These are phyloP conservation scores for Lissonota sp. DNA, from an alignment of 2,888 invertebrate genomes.

Conservation along the genomic window DNA sequence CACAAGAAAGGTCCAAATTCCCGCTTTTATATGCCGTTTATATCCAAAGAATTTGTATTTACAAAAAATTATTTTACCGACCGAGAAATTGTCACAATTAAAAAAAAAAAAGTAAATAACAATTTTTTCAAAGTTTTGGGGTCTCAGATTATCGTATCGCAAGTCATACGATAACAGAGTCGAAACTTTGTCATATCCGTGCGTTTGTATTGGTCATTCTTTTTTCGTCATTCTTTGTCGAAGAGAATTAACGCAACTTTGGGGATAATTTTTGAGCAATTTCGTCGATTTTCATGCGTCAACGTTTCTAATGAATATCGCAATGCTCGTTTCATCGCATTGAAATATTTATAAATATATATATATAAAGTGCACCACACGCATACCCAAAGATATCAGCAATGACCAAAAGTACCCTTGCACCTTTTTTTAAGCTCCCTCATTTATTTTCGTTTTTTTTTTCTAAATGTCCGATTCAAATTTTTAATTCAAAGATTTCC, in stretches of 20 bases:
- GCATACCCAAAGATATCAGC: constrained; percentile 60
- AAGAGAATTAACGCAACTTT: constrained; percentile 15
- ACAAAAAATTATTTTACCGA: constrained; percentile 5
- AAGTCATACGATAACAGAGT: constrained; percentile 60
- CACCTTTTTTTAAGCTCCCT: constrained; percentile 10
- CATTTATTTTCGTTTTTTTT: background rate
- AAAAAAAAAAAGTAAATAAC: constrained; percentile 6
- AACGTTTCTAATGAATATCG: background rate
- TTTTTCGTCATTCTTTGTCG: constrained; percentile 31
- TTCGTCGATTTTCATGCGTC: constrained; percentile 16
- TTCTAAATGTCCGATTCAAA: background rate
- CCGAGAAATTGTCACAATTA: background rate
- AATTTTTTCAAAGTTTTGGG: constrained; percentile 32
- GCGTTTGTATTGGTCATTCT: background rate
- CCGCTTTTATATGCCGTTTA: no score
- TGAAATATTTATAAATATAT: constrained; percentile 25
- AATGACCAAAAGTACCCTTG: constrained; percentile 67
- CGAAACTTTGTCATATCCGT: constrained; percentile 29
- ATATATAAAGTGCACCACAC: constrained; percentile 65
- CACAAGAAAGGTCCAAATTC: no score
- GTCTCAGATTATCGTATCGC: constrained; percentile 50
- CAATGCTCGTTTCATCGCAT: constrained; percentile 20
- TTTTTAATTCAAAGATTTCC: no score
- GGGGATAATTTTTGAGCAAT: constrained; percentile 31
- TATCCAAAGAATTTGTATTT: background rate